phyloP scores from a whole-genome alignment of 2,888 invertebrate genomes.

The Parochlus steinenii region DNA sequence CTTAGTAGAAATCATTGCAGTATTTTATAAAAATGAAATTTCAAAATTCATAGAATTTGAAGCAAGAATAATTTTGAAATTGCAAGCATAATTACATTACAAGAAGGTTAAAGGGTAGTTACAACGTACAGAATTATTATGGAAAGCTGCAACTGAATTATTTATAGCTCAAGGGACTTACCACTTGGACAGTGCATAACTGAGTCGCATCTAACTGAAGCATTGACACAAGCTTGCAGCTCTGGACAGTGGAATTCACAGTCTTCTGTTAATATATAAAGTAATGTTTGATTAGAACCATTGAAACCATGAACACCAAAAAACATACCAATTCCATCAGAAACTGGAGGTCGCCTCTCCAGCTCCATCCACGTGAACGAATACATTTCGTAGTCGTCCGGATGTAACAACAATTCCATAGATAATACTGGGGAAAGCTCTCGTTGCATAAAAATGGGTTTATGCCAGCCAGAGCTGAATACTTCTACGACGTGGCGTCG shows the following conservation, averaged over 20 bases:
- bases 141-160: too few species aligned
- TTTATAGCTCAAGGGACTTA: too few species aligned
- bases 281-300: too few species aligned
- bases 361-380: constrained; percentile 72
- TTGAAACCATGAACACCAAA: constrained; percentile 36
- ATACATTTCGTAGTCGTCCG: constrained; percentile 39
- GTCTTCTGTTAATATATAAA: constrained; percentile 44
- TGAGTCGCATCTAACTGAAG: constrained; percentile 68
- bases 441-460: constrained; percentile 36
- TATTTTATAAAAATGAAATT: too few species aligned
- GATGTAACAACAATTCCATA: constrained; percentile 62
- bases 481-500: constrained; percentile 56
- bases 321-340: constrained; percentile 11
- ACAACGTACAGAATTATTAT: too few species aligned
- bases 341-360: constrained; percentile 34
- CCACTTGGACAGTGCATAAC: constrained; percentile 57
- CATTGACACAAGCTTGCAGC: constrained; percentile 63
- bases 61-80: too few species aligned
- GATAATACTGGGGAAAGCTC: constrained; percentile 49
- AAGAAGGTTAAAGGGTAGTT: too few species aligned
- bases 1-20: too few species aligned
- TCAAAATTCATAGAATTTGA: too few species aligned
- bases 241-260: constrained; percentile 63
- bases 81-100: too few species aligned
- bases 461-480: constrained; percentile 71